Evolutionary conservation across 2,113 vertebrate genomes (phyloP).

Genomic region (Sebastes fasciatus): DNA sequence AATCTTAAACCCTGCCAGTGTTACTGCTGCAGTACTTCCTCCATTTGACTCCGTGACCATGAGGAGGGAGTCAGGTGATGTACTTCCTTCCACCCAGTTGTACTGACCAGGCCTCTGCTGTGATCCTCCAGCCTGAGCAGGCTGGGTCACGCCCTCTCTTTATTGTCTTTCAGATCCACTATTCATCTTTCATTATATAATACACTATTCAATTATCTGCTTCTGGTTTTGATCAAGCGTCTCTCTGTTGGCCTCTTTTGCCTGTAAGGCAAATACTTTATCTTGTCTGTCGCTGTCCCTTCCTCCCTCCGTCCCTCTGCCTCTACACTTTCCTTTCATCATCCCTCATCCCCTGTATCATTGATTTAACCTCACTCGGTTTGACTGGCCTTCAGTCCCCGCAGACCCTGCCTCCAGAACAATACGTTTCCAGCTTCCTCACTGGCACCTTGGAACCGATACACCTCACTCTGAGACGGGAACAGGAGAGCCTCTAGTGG

Average conservation of each 20-base stretch:
- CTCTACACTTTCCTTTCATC: slow-evolving; percentile 49
- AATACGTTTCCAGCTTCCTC: slow-evolving; percentile 20
- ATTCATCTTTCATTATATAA: slow-evolving; percentile 58
- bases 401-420: slow-evolving; percentile 19
- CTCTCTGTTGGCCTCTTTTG: slow-evolving; percentile 34
- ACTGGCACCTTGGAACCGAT: slow-evolving; percentile 6
- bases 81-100: neutral
- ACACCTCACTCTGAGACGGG: slow-evolving; percentile 35
- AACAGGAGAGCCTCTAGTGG: slow-evolving; percentile 81
- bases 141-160: slow-evolving; percentile 21
- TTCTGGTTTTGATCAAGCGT: slow-evolving; percentile 64
- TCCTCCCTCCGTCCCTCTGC: slow-evolving; percentile 45
- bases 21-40: neutral
- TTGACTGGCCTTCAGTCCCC: slow-evolving; percentile 40
- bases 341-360: slow-evolving; percentile 61
- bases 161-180: slow-evolving; percentile 12
- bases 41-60: neutral
- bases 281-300: slow-evolving; percentile 38
- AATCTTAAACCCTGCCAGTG: neutral
- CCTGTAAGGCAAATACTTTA: slow-evolving; percentile 55
- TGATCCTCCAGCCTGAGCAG: neutral
- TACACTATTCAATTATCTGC: slow-evolving; percentile 54
- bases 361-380: slow-evolving; percentile 69
- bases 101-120: slow-evolving; percentile 16
- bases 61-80: neutral